Evolutionary conservation across 2,113 vertebrate species (phyloP).

Genomic region (Natator depressus): DNA sequence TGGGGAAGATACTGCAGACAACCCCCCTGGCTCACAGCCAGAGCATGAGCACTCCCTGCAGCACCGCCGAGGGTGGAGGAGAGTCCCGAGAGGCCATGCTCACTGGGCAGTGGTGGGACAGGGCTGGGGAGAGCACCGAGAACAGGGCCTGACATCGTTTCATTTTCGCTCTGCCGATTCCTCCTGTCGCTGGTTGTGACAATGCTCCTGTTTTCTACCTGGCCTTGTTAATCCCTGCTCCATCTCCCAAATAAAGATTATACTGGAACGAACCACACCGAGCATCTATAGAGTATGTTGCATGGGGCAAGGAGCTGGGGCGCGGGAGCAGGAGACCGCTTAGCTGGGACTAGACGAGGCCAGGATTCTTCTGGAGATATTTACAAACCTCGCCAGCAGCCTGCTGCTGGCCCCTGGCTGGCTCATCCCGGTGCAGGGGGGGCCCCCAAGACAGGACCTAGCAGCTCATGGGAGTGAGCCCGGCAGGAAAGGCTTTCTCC

Average conservation of each 20-base stretch:
- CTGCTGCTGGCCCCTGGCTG: background rate
- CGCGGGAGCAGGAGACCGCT: background rate
- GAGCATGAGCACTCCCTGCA: fast-evolving
- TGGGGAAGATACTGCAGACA: background rate
- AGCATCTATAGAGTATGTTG: fast-evolving
- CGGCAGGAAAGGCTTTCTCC: background rate
- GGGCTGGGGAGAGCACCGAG: background rate
- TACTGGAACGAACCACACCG: slow-evolving; percentile 14
- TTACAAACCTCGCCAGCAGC: background rate
- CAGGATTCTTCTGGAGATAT: background rate
- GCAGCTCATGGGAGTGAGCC: fast-evolving
- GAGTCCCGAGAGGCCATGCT: background rate
- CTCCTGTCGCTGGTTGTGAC: slow-evolving; percentile 62
- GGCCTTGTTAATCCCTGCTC: slow-evolving; percentile 61
- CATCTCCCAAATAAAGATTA: slow-evolving; percentile 74
- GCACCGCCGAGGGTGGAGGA: background rate
- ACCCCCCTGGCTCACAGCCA: background rate
- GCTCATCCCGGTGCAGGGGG: background rate
- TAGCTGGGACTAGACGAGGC: background rate
- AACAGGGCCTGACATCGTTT: background rate
- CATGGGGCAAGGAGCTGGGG: fast-evolving
- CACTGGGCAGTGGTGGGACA: background rate
- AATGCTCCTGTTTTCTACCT: slow-evolving; percentile 69
- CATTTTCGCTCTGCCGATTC: slow-evolving; percentile 64
- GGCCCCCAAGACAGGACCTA: too few relatives aligned